Percentiles rank a stretch among this genome's conserved stretches.
Evolutionary conservation across 1,140 invertebrate species (phyloP).

Genomic region (Zaprionus ornatus): DNA sequence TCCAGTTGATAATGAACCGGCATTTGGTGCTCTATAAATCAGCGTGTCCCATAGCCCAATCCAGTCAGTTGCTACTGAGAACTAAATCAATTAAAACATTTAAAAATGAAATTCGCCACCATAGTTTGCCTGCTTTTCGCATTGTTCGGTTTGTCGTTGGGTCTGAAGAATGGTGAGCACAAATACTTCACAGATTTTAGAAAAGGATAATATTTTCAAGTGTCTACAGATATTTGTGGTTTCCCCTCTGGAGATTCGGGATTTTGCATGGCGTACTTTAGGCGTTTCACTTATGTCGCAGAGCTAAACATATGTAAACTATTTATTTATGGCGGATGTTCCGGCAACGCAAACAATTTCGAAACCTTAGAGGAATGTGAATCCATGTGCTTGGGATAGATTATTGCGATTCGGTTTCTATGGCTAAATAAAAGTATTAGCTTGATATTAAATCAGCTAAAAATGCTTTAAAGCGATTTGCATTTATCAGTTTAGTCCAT

Average conservation of each 20-base stretch:
- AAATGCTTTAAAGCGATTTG: background rate
- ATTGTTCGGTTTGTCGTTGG: slow-evolving; percentile 48
- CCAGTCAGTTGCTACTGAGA: slow-evolving; percentile 39
- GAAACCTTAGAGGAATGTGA: slow-evolving; percentile 22
- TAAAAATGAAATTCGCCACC: slow-evolving; percentile 54
- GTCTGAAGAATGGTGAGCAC: slow-evolving; percentile 49
- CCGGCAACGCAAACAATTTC: slow-evolving; percentile 95
- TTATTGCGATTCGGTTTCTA: too few relatives aligned
- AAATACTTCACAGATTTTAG: too few relatives aligned
- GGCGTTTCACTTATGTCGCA: slow-evolving; percentile 90
- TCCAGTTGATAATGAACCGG: slow-evolving; percentile 58
- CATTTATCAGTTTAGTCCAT: background rate
- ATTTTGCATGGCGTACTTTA: too few relatives aligned
- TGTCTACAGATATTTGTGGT: slow-evolving; percentile 42
- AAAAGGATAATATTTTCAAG: background rate
- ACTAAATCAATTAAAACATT: background rate
- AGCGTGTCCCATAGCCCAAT: background rate
- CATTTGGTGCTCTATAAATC: slow-evolving; percentile 43
- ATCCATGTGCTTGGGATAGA: slow-evolving; percentile 40
- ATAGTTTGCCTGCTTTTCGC: slow-evolving; percentile 49
- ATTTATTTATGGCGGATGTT: slow-evolving; percentile 92
- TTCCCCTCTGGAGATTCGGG: slow-evolving; percentile 87
- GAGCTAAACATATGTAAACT: slow-evolving; percentile 88
- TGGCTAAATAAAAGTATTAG: background rate
- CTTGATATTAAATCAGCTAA: background rate